Evolutionary conservation across 2,113 vertebrate genomes (phyloP).

Genomic region (Pseudorectes ferrugineus): DNA sequence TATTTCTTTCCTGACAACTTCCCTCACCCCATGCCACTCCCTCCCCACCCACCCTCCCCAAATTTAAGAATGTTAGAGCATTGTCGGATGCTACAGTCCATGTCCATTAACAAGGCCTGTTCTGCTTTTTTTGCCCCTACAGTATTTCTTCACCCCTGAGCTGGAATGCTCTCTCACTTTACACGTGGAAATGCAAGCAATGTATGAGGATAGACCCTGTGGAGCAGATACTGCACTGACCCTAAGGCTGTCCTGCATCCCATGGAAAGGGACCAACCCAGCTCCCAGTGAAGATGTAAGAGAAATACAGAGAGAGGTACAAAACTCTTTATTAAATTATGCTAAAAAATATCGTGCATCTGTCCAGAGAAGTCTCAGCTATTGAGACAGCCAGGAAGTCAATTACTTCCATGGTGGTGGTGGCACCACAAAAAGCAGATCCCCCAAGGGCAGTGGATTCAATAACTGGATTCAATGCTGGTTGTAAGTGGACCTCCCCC

Average conservation of each 20-base stretch:
- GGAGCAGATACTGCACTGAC: background rate
- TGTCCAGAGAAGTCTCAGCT: background rate
- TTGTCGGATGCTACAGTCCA: too few species aligned
- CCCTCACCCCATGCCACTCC: accelerated
- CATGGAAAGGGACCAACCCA: background rate
- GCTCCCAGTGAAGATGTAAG: background rate
- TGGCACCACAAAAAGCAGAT: background rate
- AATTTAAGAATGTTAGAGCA: background rate
- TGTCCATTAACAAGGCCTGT: background rate
- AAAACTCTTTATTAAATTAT: background rate
- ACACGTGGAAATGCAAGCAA: background rate
- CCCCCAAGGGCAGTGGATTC: background rate
- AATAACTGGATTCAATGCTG: background rate
- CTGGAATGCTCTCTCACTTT: background rate
- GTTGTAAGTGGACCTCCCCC: background rate
- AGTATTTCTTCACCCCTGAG: background rate
- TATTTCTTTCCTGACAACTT: background rate
- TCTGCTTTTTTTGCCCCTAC: background rate
- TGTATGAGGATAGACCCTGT: background rate
- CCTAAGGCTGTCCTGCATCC: background rate
- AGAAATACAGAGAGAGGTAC: background rate
- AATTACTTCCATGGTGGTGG: background rate
- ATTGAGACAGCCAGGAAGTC: background rate
- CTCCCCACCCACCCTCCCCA: too few species aligned
- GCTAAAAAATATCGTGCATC: background rate